Percentiles rank a stretch among this genome's conserved stretches.
phyloP scores from a whole-genome alignment of 2,888 invertebrate species.

The Horisme vitalbata region DNA sequence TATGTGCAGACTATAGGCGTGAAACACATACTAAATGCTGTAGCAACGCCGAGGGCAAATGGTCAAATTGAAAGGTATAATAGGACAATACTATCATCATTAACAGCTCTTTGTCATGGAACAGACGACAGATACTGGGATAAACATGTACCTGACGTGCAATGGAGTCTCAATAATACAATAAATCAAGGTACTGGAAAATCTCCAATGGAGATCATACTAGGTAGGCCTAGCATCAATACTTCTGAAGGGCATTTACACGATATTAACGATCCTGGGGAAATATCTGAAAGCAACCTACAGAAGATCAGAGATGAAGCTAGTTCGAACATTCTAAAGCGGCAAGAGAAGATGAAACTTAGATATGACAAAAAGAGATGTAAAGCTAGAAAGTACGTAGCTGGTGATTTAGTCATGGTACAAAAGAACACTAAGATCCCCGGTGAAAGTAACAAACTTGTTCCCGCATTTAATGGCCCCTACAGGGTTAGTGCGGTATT shows the following conservation, averaged over 20 bases:
- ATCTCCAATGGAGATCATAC: conserved; percentile 10
- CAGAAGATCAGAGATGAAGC: no score
- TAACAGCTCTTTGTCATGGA: conserved; percentile 3
- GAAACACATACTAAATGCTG: conserved; percentile 13
- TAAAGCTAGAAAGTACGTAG: background rate
- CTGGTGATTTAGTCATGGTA: conserved; percentile 5
- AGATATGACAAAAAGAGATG: conserved; percentile 2
- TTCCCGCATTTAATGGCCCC: background rate
- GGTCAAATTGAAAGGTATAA: conserved; percentile 15
- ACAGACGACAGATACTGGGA: conserved; percentile 9
- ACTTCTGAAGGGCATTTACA: background rate
- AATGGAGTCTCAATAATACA: conserved; percentile 11
- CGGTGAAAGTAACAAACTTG: conserved; percentile 3
- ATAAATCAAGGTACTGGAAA: background rate
- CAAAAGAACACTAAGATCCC: background rate
- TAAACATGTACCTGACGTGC: background rate
- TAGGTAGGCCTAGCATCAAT: background rate
- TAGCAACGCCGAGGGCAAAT: no score
- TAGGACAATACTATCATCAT: conserved; percentile 4
- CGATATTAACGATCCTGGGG: background rate
- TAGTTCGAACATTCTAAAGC: no score
- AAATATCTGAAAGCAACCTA: no score
- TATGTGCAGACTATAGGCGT: background rate
- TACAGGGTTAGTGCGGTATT: background rate
- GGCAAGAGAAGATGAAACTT: background rate